Evolutionary conservation across 2,797 vertebrate genomes (phyloP), one percentile per base, ranked within the genome.

Genomic region (Petrocephalus schoutedeni): DNA sequence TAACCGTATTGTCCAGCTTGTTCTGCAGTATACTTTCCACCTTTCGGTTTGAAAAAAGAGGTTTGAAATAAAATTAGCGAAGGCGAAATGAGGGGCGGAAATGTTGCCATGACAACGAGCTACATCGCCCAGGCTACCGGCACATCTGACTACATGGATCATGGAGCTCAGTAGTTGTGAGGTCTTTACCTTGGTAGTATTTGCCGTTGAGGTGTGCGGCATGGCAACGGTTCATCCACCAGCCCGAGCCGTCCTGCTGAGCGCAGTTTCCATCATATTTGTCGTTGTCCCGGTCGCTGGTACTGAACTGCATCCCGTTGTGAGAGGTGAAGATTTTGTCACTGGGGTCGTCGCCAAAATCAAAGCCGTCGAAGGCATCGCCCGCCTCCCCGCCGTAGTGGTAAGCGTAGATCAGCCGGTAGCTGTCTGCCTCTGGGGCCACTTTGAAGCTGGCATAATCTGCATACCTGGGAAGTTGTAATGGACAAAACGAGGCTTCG

Each of bases 191-290:
- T 91, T 1, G 86, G 90, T 98, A 98, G 91, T 99, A 99, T 96
- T 95, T 94, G 90, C 98, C 98, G 2, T 99, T 99, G 92, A 99
- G 95, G 90, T 99, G 96, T 57, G 93, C 98, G 56, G 98, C 98
- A 0, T 99, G 98, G 58, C 98, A 99, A 57, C 95, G 96, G 87
- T 99, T 99, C 98, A 99, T 99, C 98, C 98, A 99, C 98, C 98
- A 99, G 6, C 98, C 98, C 2, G 98, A 97, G 53, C 97, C 96
- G 0, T 99, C 98, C 93, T 99, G 96, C 77, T 90, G 88, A 21
- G 98, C 98, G 88, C 98, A 99, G 94, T 97, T 97, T 67, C 96
- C 96, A 0, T 93, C 87, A 2, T 91, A 99, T n/a, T 93, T 97
- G 91, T 99, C 98, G 0, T 99, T 98, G 94, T 99, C 98, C 0